Evolutionary conservation across 2,888 invertebrate genomes (phyloP), one percentile per base, ranked within the genome.

Genomic region (Siphlonurus alternatus): DNA sequence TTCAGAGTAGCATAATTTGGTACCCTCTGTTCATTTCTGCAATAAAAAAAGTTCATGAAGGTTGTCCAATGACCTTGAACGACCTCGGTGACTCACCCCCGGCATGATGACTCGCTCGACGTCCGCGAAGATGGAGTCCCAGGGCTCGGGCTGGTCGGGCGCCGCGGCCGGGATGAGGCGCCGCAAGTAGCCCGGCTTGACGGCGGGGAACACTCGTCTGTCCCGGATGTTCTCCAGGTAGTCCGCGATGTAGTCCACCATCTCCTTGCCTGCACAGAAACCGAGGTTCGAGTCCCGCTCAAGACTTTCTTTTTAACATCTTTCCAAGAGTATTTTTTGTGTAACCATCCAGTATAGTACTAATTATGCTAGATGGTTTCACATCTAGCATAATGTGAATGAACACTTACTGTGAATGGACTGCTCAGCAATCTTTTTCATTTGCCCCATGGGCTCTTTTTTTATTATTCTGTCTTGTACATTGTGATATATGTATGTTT

Each of bases 241-340:
- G 74, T 98, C 93, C 0, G 96, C 96, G 69, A 99, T 96, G 76
- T 93, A 99, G 78, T 99, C 98, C 66, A 99, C 92, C 88, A 98
- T 89, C 78, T 97, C 93, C 76, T 97, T 97, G 54, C 96, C 98
- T 92, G 74, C 1, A 68, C 65, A 68, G 59, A 59, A 25, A 59
- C 63, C 51, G 22, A 22, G n/a, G 54, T 24, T 7, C 2, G 59
- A 38, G 7, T 20, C 20, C 2, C 51, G 53, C 5, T 18, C 53
- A 20, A 2, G 24, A 61, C 51, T 51, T 38, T 24, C 15, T 59
- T 62, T 61, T 22, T 38, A 53, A 62, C 19, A 20, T n/a, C 51
- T 25, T 2, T 61, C 5, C 19, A n/a, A 20, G 15, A 19, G 24
- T 20, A 61, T 23, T 63, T 22, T 20, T 61, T 25, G 2, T 15